phyloP scores from a whole-genome alignment of 2,797 vertebrate genomes.

The Heteromormyrus szaboi region DNA sequence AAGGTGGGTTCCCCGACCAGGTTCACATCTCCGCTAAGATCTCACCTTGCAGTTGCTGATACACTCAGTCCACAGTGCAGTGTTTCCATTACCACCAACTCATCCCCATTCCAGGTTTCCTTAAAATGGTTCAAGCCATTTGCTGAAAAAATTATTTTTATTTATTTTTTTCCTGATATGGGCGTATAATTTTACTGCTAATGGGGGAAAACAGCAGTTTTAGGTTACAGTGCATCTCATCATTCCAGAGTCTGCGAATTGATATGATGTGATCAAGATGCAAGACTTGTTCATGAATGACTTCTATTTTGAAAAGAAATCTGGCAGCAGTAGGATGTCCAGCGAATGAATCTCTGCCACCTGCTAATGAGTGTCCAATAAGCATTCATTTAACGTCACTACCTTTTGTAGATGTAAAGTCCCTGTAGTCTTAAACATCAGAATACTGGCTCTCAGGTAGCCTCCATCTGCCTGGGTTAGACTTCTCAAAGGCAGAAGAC shows the following conservation, averaged over 20 bases:
- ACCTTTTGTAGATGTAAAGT: not conserved
- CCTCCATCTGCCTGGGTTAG: not conserved
- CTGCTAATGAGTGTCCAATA: not conserved
- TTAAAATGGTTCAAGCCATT: not conserved
- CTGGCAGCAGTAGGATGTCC: not conserved
- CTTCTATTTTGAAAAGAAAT: not conserved
- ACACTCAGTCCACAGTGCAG: constrained; percentile 48
- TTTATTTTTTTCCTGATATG: not conserved
- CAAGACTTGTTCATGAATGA: not conserved
- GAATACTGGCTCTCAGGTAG: not conserved
- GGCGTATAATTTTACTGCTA: not conserved
- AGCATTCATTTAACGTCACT: not conserved
- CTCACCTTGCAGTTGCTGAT: not conserved
- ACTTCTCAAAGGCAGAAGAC: not conserved
- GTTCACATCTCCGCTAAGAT: not conserved
- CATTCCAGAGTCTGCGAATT: not conserved
- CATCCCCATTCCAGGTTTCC: constrained; percentile 27
- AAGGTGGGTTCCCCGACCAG: constrained; percentile 68
- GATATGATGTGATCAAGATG: not conserved
- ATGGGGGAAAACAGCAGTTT: not conserved
- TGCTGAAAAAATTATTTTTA: not conserved
- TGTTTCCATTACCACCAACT: constrained; percentile 48
- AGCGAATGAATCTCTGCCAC: not conserved
- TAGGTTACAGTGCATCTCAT: not conserved
- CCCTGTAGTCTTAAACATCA: not conserved